phyloP scores from a whole-genome alignment of 2,113 vertebrate species.

The Pipra filicauda region DNA sequence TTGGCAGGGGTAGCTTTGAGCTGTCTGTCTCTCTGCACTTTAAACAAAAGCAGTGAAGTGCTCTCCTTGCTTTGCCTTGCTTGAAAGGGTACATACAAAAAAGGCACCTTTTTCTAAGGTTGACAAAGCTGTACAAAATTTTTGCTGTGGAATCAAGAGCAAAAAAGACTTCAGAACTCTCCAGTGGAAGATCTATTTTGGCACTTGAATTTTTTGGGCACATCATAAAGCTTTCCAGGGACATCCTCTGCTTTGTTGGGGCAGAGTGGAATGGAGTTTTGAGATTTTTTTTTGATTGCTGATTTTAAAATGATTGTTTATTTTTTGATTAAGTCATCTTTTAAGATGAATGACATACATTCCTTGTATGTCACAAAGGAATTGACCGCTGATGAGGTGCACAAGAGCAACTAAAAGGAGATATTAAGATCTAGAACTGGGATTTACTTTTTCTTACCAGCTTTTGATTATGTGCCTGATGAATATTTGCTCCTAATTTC shows the following conservation, averaged over 20 bases:
- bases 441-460: not conserved
- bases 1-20: not conserved
- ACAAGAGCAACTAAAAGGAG: not conserved
- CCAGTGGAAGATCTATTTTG: not conserved
- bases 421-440: not conserved
- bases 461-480: not conserved
- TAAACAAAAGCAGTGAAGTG: not conserved
- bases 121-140: conserved; percentile 27
- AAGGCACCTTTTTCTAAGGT: not conserved
- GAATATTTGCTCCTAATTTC: not conserved
- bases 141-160: not conserved
- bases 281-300: not conserved
- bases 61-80: not conserved
- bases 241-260: not conserved
- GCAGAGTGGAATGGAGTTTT: not conserved
- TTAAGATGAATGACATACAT: too few species aligned
- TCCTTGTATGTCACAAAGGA: not conserved
- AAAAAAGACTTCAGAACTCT: conserved; percentile 1
- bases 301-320: not conserved
- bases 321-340: not conserved
- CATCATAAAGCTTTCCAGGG: not conserved
- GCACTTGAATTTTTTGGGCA: not conserved
- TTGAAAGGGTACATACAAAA: not conserved
- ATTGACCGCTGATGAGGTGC: not conserved
- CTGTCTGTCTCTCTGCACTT: not conserved